phyloP scores from a whole-genome alignment of 2,113 vertebrate genomes.

The Coracopsis vasa region DNA sequence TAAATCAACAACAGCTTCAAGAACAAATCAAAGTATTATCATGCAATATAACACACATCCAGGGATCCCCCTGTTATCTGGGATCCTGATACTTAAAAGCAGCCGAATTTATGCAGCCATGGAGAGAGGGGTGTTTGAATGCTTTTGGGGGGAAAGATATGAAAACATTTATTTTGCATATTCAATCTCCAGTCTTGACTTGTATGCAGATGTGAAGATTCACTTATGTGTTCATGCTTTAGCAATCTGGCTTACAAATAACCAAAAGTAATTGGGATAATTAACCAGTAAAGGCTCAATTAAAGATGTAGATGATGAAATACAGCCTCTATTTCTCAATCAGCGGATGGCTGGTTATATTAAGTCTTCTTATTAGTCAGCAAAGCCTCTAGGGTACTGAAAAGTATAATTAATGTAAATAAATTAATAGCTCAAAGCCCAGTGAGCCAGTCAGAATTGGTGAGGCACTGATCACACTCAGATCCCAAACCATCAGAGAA shows the following conservation, averaged over 20 bases:
- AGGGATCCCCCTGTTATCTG: neutral
- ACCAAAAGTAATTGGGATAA: slow-evolving; percentile 52
- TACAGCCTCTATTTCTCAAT: slow-evolving; percentile 25
- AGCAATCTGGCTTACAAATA: slow-evolving; percentile 55
- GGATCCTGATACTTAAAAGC: slow-evolving; percentile 12
- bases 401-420: slow-evolving; percentile 19
- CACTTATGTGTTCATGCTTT: slow-evolving; percentile 38
- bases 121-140: neutral
- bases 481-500: neutral
- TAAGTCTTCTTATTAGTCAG: slow-evolving; percentile 42
- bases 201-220: slow-evolving; percentile 51
- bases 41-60: neutral
- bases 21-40: neutral
- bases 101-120: neutral
- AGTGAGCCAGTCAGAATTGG: neutral
- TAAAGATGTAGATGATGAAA: slow-evolving; percentile 38
- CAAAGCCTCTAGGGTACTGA: slow-evolving; percentile 54
- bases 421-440: slow-evolving; percentile 37
- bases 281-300: slow-evolving; percentile 41
- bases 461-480: neutral
- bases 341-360: slow-evolving; percentile 24
- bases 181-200: slow-evolving; percentile 42
- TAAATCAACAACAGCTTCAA: slow-evolving; percentile 10
- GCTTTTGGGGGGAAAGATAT: neutral
- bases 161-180: slow-evolving; percentile 27